A percentile compares a stretch with the other conserved stretches of the same genome.
Evolutionary conservation across 2,113 vertebrate genomes (phyloP).

Genomic region (Himantopus leucocephalus): DNA sequence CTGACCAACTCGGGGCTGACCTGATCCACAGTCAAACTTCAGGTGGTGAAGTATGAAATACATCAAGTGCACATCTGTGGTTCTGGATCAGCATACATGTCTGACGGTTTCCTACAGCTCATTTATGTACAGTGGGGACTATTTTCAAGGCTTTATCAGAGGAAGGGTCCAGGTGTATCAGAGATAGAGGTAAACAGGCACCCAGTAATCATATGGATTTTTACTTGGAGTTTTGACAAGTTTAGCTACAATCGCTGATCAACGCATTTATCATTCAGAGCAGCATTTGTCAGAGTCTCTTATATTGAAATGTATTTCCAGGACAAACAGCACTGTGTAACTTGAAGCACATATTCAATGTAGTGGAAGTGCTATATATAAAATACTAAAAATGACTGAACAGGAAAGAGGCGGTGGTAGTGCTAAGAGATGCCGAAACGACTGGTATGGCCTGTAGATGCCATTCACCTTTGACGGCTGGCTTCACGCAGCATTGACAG

Average conservation of each 20-base stretch:
- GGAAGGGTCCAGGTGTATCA: background rate
- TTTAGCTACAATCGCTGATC: too few species aligned
- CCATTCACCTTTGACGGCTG: background rate
- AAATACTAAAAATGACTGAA: background rate
- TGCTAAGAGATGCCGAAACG: background rate
- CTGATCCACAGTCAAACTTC: background rate
- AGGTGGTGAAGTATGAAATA: background rate
- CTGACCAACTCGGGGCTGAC: too few species aligned
- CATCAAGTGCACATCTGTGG: background rate
- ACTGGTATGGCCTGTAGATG: background rate
- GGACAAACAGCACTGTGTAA: background rate
- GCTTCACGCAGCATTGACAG: rapidly evolving
- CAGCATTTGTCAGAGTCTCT: background rate
- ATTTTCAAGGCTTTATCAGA: background rate
- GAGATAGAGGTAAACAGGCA: background rate
- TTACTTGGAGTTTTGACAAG: too few species aligned
- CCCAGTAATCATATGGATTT: too few species aligned
- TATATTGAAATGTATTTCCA: background rate
- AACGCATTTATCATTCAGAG: background rate
- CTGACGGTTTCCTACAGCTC: background rate
- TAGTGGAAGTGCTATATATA: background rate
- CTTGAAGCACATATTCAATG: background rate
- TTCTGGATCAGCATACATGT: background rate
- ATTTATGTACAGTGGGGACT: background rate
- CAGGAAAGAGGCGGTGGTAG: background rate